These are phyloP conservation scores for Engraulis encrasicolus DNA, from an alignment of 2,113 vertebrate genomes.

Conservation along the genomic window DNA sequence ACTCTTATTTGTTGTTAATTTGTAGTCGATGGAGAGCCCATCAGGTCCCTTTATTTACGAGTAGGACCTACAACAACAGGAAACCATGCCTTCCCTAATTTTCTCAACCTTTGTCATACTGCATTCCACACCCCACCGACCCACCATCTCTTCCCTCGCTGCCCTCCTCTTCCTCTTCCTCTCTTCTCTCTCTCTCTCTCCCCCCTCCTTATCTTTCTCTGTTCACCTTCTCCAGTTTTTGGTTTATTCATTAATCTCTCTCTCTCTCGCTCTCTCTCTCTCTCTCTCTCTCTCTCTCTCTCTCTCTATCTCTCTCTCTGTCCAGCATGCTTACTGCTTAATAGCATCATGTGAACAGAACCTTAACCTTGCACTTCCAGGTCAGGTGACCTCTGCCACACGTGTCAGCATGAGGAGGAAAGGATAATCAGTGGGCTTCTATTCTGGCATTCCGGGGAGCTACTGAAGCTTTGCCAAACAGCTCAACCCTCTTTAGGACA, in stretches of 20 bases:
- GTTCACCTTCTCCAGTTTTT: constrained; percentile 26
- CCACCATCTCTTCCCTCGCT: background rate
- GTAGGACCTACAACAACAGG: constrained; percentile 65
- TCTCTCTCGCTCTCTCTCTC: constrained; percentile 36
- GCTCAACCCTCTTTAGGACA: background rate
- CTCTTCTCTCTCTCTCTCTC: background rate
- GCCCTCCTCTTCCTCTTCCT: background rate
- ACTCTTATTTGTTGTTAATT: constrained; percentile 96
- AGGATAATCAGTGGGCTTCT: background rate
- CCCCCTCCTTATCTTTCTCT: background rate
- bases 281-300: background rate
- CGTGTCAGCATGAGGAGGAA: background rate
- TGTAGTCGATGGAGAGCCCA: constrained; percentile 84
- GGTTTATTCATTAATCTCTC: too few relatives aligned
- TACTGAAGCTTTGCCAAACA: background rate
- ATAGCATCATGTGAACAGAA: background rate
- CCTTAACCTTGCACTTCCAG: background rate
- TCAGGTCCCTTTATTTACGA: constrained; percentile 70
- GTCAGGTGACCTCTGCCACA: background rate
- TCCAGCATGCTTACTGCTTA: background rate
- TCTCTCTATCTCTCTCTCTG: background rate
- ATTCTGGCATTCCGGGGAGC: background rate
- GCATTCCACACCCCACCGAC: background rate
- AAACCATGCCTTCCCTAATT: background rate
- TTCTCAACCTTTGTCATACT: background rate